Conservation (phyloP, 1,140 invertebrate species). For the Drusus annulatus region DNA sequence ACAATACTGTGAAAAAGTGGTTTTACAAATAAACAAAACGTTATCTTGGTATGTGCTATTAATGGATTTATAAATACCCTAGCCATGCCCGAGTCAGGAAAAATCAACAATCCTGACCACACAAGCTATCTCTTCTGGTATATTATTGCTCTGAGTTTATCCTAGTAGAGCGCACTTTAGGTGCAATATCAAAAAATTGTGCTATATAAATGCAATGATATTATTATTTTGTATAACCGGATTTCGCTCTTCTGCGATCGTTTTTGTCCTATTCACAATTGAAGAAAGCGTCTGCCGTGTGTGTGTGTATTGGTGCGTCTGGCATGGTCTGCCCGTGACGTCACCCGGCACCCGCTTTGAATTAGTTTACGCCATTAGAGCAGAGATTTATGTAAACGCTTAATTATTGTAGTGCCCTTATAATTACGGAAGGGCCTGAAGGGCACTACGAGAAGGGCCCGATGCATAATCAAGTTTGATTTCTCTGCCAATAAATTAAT, state of each 20-base stretch:
- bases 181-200: too few species aligned
- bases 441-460: constrained; percentile 1
- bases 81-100: too few species aligned
- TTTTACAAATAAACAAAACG: too few species aligned
- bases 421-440: constrained; percentile 29
- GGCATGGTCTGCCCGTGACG: constrained; percentile 45
- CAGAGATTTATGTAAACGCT: constrained; percentile 39
- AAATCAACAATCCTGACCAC: too few species aligned
- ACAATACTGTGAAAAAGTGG: too few species aligned
- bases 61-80: too few species aligned
- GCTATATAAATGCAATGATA: too few species aligned
- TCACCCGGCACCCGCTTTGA: constrained; percentile 27
- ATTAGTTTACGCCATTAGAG: constrained; percentile 35
- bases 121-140: too few species aligned
- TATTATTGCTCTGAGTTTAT: too few species aligned
- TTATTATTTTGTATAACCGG: constrained; percentile 41
- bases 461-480: constrained; percentile 34
- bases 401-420: constrained; percentile 43
- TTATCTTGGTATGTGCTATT: too few species aligned
- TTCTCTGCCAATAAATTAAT: constrained; percentile 19
- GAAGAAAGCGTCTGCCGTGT: constrained; percentile 45
- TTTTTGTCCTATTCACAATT: constrained; percentile 50
- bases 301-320: neutral
- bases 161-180: too few species aligned
- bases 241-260: constrained; percentile 52